Evolutionary conservation across 2,797 vertebrate species (phyloP).

Genomic region (Meda fulgida): DNA sequence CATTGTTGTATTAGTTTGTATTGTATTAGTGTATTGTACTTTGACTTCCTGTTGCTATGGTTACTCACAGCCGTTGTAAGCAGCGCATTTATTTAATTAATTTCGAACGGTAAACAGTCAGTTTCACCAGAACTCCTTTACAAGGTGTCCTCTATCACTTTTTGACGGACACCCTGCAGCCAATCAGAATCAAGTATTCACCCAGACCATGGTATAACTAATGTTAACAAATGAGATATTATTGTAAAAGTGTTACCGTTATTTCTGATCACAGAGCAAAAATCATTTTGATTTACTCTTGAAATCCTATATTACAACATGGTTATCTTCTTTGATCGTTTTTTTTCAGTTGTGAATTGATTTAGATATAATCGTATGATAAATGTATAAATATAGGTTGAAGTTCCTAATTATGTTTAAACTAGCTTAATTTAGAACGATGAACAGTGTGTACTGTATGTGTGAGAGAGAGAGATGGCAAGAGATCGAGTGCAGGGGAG

Average conservation of each 20-base stretch:
- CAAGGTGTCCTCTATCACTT: no score
- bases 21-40: no score
- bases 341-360: neutral
- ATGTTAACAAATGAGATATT: neutral
- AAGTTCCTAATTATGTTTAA: neutral
- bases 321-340: neutral
- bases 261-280: neutral
- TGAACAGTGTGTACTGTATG: neutral
- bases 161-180: no score
- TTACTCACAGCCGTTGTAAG: no score
- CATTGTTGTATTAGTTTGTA: no score
- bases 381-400: neutral
- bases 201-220: no score
- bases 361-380: neutral
- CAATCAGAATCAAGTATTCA: no score
- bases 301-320: neutral
- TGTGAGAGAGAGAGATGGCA: neutral
- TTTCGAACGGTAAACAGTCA: no score
- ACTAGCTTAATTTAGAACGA: neutral
- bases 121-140: no score
- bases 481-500: conserved; percentile 7
- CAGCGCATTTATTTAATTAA: no score
- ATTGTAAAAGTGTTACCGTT: neutral
- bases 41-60: no score
- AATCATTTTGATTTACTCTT: neutral